Conservation (phyloP, 2,113 vertebrate species). For the Trematocara marginatum region DNA sequence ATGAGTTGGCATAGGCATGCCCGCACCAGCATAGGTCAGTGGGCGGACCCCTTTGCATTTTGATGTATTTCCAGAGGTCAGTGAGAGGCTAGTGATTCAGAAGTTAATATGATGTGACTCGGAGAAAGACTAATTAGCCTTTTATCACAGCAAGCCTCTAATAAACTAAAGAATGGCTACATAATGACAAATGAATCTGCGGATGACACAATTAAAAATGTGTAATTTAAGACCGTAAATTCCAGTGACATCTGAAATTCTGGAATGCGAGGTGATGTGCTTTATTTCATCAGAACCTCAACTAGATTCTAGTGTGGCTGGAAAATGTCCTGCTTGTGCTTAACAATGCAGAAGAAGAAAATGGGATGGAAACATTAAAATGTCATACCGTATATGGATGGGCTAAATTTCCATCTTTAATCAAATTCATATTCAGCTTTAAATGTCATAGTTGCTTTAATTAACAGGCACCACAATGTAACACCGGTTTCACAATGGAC, state of each 20-base stretch:
- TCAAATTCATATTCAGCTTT: slow-evolving; percentile 48
- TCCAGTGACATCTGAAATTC: background rate
- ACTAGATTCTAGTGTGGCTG: background rate
- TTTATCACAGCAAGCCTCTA: background rate
- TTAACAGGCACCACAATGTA: slow-evolving; percentile 47
- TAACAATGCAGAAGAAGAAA: slow-evolving; percentile 37
- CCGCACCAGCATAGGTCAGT: slow-evolving; percentile 1
- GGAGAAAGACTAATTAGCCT: slow-evolving; percentile 28
- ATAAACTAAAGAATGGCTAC: background rate
- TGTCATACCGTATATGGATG: slow-evolving; percentile 57
- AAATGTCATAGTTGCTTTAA: slow-evolving; percentile 66
- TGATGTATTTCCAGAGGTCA: slow-evolving; percentile 30
- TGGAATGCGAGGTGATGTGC: background rate
- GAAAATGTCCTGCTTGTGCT: background rate
- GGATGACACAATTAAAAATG: background rate
- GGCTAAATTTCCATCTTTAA: slow-evolving; percentile 50
- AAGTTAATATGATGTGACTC: slow-evolving; percentile 1
- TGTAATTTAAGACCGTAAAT: background rate
- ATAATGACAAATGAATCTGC: background rate
- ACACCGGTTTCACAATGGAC: slow-evolving; percentile 22
- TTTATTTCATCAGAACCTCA: background rate
- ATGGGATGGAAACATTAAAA: slow-evolving; percentile 61
- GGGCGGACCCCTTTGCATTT: slow-evolving; percentile 3
- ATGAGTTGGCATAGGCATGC: background rate
- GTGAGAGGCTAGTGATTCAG: background rate